Evolutionary conservation across 2,888 invertebrate genomes (phyloP).

Genomic region (Nymphalis c-album): DNA sequence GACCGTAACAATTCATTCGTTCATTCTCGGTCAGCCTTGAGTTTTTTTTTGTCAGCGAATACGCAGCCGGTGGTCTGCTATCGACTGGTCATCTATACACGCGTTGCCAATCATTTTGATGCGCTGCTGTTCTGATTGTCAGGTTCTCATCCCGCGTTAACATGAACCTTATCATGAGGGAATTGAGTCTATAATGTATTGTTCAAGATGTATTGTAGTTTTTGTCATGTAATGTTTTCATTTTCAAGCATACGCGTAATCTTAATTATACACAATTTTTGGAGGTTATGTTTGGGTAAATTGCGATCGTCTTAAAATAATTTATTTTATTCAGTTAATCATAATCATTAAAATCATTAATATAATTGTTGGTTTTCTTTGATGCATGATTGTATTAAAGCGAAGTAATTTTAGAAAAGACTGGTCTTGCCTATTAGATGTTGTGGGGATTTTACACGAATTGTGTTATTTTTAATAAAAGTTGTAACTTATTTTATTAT

Average conservation of each 20-base stretch:
- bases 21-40: constrained; percentile 3
- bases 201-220: not conserved
- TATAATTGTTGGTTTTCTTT: no score
- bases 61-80: constrained; percentile 31
- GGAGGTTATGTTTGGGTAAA: not conserved
- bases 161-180: constrained; percentile 19
- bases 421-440: no score
- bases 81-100: constrained; percentile 33
- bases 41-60: constrained; percentile 24
- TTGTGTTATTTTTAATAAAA: no score
- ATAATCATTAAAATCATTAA: no score
- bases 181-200: not conserved
- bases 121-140: constrained; percentile 28
- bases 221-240: constrained; percentile 12
- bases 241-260: constrained; percentile 12
- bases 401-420: no score
- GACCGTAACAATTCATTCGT: constrained; percentile 7
- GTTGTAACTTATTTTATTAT: no score
- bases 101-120: constrained; percentile 43
- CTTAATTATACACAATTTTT: not conserved
- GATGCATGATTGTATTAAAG: no score
- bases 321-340: not conserved
- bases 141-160: not conserved
- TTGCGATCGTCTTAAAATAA: not conserved
- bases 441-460: no score